Base-by-base conservation (phyloP, 2,888 invertebrate genomes). In the Brenthis ino region DNA sequence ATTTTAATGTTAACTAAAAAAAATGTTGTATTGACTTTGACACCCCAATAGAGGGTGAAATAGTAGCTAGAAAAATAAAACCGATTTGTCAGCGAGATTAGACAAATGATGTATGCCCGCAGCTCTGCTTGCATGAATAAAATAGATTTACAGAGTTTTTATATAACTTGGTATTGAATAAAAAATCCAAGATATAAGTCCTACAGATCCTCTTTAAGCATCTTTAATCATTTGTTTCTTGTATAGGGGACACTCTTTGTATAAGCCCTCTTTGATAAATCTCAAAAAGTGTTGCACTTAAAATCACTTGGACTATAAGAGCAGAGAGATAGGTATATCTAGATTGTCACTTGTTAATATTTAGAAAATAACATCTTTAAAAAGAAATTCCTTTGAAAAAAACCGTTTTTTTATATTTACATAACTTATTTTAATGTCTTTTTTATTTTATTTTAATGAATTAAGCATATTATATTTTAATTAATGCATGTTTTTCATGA, bases 1-100 rank as follows among this genome's bases (percentile, higher is more conserved):
- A 53, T 60, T 51, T 64, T 60, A 70, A 70, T 64, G 56, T 57
- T 57, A 66, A 60, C 57, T 69, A 37, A 64, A 71, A 69, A 69
- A 64, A 20, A 0, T 69, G 57, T 69, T 64, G 51, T 64, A 50
- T 65, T 66, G 64, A 67, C 66, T 67, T 56, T 64, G 51, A 57
- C 58, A 64, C 69, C 71, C 64, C 50, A 57, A 64, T 61, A 57
- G 28, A 65, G 67, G 66, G 69, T 64, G 47, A 48, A 51, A 43
- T 63, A 37, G 20, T 33, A 37, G 20, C 20, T 43, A 43, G 53
- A 37, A 54, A 28, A 47, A 48, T 60, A 48, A 48, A 14, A 51
- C 20, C 24, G 63, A 54, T 63, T 24, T 24, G 53, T 53, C 54
- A 43, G 43, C 54, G 37, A 63, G 53, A 53, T 54, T 58, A 48